phyloP scores from a whole-genome alignment of 2,888 invertebrate species.

The Caenorhabditis zanzibari region DNA sequence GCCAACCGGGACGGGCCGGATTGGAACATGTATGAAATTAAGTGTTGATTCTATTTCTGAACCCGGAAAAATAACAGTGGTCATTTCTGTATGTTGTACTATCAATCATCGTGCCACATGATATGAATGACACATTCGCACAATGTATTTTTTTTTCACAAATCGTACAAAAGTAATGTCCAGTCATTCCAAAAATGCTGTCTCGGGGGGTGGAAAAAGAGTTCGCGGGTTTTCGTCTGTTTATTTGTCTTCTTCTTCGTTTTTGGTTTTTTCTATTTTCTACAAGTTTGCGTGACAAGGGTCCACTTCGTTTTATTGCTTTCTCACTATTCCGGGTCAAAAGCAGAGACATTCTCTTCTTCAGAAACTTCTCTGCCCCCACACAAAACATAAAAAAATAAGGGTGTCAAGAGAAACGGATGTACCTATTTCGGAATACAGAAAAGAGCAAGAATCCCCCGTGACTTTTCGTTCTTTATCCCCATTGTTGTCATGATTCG shows the following conservation, averaged over 20 bases:
- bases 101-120: slow-evolving; percentile 31
- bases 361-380: background rate
- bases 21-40: no score
- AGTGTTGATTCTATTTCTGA: background rate
- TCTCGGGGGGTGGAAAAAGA: background rate
- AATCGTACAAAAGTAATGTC: slow-evolving; percentile 52
- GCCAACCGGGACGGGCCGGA: no score
- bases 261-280: slow-evolving; percentile 14
- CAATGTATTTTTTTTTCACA: slow-evolving; percentile 11
- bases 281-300: slow-evolving; percentile 62
- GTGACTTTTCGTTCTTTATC: slow-evolving; percentile 15
- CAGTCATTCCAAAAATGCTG: slow-evolving; percentile 36
- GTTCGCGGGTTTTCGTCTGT: slow-evolving; percentile 24
- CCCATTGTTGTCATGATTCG: slow-evolving; percentile 54
- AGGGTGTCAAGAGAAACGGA: slow-evolving; percentile 5
- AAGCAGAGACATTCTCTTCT: background rate
- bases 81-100: slow-evolving; percentile 25
- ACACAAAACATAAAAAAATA: background rate
- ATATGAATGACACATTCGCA: slow-evolving; percentile 21
- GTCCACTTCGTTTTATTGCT: slow-evolving; percentile 57
- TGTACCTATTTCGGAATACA: background rate
- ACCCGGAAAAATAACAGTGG: slow-evolving; percentile 6
- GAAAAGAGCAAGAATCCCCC: slow-evolving; percentile 18
- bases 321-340: slow-evolving; percentile 31
- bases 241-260: slow-evolving; percentile 57